Percentiles rank a stretch among this genome's conserved stretches.
phyloP scores from a whole-genome alignment of 2,797 vertebrate genomes.

The Pangasius djambal region DNA sequence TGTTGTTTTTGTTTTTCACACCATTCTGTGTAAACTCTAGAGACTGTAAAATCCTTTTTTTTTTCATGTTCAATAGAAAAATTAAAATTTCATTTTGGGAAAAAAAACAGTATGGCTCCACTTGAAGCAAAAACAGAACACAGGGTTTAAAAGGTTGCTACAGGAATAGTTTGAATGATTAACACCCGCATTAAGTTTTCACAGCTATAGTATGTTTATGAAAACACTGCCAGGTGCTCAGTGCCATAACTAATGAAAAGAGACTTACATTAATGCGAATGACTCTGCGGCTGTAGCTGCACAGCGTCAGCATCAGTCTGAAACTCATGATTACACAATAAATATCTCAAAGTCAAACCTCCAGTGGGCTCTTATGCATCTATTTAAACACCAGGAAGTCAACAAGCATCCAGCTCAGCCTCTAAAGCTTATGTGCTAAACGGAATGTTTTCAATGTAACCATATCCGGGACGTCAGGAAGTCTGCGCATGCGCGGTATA shows the following conservation, averaged over 20 bases:
- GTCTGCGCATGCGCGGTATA: constrained; percentile 52
- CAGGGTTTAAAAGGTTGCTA: background rate
- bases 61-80: too few species aligned
- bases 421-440: background rate
- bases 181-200: background rate
- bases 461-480: constrained; percentile 64
- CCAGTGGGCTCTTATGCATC: background rate
- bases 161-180: background rate
- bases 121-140: background rate
- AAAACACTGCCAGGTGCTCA: background rate
- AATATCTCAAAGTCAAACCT: background rate
- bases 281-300: constrained; percentile 55
- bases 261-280: constrained; percentile 64
- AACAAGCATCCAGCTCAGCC: constrained; percentile 26
- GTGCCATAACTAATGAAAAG: background rate
- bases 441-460: constrained; percentile 68
- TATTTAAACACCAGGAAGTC: constrained; percentile 1
- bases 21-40: background rate
- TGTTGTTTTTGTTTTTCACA: too few species aligned
- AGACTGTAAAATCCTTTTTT: background rate
- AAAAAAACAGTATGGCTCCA: background rate
- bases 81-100: too few species aligned
- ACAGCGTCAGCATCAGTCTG: constrained; percentile 59
- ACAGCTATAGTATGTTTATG: background rate
- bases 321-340: constrained; percentile 63